phyloP scores from a whole-genome alignment of 2,888 invertebrate species.

The Drosophila subquinaria region DNA sequence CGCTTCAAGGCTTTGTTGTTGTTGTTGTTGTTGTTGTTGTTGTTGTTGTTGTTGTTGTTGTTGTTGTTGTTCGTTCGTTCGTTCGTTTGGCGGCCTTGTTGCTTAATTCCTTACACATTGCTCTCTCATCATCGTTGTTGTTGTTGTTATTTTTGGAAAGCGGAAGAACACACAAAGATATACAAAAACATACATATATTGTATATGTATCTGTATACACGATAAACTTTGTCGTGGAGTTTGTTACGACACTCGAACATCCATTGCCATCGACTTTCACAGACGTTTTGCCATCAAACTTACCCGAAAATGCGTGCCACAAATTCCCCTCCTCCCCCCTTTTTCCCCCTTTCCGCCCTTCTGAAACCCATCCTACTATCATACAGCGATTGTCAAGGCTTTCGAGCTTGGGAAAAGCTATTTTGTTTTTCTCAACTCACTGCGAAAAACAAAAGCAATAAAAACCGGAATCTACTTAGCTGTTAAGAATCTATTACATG shows the following conservation, averaged over 20 bases:
- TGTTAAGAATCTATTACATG: conserved; percentile 65
- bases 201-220: conserved; percentile 1
- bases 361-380: neutral
- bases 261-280: conserved; percentile 37
- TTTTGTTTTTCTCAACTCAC: conserved; percentile 48
- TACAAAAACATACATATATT: neutral
- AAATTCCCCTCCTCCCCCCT: neutral
- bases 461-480: conserved; percentile 64
- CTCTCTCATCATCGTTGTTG: conserved; percentile 8
- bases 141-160: conserved; percentile 16
- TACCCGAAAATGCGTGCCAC: conserved; percentile 28
- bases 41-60: conserved; percentile 24
- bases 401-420: conserved; percentile 33
- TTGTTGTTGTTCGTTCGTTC: conserved; percentile 16
- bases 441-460: conserved; percentile 60
- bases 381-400: conserved; percentile 27
- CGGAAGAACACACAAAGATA: conserved; percentile 20
- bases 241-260: conserved; percentile 53
- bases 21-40: conserved; percentile 24
- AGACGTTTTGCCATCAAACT: conserved; percentile 53
- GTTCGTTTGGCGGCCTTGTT: conserved; percentile 35
- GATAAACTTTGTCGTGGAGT: conserved; percentile 57
- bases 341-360: neutral
- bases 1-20: conserved; percentile 45
- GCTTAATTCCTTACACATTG: conserved; percentile 64